Percentiles rank a stretch among this genome's conserved stretches.
phyloP scores from a whole-genome alignment of 23 tunicate species.

The Styela clava region DNA sequence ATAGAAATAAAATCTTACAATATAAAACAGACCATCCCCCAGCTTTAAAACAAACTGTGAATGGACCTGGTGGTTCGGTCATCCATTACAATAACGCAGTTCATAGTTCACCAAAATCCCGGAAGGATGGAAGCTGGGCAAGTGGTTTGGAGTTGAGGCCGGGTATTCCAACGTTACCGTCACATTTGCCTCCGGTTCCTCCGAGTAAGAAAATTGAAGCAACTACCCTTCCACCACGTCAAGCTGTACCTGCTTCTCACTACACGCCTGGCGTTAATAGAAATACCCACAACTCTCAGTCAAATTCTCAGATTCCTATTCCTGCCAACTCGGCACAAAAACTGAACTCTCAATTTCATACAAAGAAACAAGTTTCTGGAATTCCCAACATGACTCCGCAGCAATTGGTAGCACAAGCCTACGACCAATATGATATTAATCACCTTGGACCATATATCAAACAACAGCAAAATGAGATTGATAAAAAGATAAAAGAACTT shows the following conservation, averaged over 20 bases:
- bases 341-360: neutral
- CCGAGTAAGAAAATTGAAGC: neutral
- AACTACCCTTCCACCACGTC: neutral
- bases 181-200: neutral
- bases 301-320: neutral
- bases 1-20: no score
- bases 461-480: conserved; percentile 9
- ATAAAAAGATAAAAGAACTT: conserved; percentile 19
- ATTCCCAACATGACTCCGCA: neutral
- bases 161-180: neutral
- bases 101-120: neutral
- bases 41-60: neutral
- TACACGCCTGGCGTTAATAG: no score
- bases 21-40: neutral
- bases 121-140: neutral
- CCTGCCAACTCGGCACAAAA: neutral
- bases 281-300: neutral
- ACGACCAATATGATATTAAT: neutral
- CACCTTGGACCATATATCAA: conserved; percentile 17
- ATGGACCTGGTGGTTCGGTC: neutral
- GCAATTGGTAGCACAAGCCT: conserved; percentile 12
- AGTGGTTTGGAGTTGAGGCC: neutral
- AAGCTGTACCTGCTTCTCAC: no score
- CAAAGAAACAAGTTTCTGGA: neutral
- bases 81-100: no score